Evolutionary conservation across 1,140 invertebrate genomes (phyloP).

Genomic region (Dinoponera quadriceps): DNA sequence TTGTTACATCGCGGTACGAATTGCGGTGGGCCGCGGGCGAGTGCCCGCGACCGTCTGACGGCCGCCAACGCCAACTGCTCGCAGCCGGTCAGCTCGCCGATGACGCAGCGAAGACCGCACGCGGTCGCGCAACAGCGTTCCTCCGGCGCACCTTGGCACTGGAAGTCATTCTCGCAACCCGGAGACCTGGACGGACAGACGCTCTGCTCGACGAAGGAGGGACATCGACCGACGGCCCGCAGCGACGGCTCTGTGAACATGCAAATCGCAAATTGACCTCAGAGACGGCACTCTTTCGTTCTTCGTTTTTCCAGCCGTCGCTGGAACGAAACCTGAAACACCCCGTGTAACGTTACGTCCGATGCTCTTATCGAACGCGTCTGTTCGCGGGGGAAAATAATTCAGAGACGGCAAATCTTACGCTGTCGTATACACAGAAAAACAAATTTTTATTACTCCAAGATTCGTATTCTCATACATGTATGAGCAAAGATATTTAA

Average conservation of each 20-base stretch:
- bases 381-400: too few species aligned
- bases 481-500: too few species aligned
- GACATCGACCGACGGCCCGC: constrained; percentile 80
- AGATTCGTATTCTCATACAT: too few species aligned
- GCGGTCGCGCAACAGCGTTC: constrained; percentile 83
- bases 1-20: constrained; percentile 89
- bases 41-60: constrained; percentile 87
- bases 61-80: constrained; percentile 89
- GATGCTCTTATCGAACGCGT: too few species aligned
- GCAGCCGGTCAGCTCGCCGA: constrained; percentile 87
- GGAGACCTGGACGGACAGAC: constrained; percentile 80
- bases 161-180: constrained; percentile 78
- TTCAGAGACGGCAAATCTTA: too few species aligned
- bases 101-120: constrained; percentile 81
- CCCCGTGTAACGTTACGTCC: too few species aligned
- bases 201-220: constrained; percentile 81
- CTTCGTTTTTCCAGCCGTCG: too few species aligned
- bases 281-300: too few species aligned
- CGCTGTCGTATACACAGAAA: too few species aligned
- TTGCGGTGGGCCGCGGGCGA: constrained; percentile 85
- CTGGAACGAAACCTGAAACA: too few species aligned
- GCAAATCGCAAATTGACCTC: neutral
- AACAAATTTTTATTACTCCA: too few species aligned
- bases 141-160: constrained; percentile 77
- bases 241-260: constrained; percentile 79